Conservation (phyloP, 2,888 invertebrate genomes). For the Anarsia innoxiella region DNA sequence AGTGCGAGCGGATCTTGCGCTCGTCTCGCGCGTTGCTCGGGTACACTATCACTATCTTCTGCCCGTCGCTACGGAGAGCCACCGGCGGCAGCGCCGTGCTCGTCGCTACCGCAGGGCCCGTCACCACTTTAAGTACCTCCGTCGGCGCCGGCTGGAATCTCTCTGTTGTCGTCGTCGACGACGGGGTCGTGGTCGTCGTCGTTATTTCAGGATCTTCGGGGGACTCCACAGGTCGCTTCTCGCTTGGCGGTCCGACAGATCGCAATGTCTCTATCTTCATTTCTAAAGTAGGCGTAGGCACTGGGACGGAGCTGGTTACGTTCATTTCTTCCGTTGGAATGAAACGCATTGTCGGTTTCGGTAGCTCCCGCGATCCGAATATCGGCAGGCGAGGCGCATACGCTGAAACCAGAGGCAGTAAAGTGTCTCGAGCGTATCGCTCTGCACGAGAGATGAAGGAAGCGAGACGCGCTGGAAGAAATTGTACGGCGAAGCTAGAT, state of each 20-base stretch:
- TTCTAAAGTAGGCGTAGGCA: constrained; percentile 66
- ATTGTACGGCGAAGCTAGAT: constrained; percentile 80
- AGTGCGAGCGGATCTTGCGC: constrained; percentile 65
- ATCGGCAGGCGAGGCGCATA: constrained; percentile 84
- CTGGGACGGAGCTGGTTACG: constrained; percentile 46
- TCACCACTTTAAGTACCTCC: constrained; percentile 55
- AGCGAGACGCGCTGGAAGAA: constrained; percentile 84
- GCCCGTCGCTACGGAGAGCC: constrained; percentile 54
- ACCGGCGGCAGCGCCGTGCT: constrained; percentile 65
- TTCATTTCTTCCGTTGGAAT: constrained; percentile 74
- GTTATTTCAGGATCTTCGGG: constrained; percentile 61
- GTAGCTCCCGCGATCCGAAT: constrained; percentile 63
- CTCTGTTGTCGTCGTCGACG: constrained; percentile 38
- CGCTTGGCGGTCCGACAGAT: constrained; percentile 60
- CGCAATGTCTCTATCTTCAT: constrained; percentile 67
- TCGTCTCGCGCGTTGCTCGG: constrained; percentile 69
- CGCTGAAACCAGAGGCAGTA: constrained; percentile 84
- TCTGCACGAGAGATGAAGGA: constrained; percentile 88
- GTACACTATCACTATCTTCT: constrained; percentile 68
- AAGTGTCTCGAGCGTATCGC: constrained; percentile 84
- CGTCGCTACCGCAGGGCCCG: constrained; percentile 46
- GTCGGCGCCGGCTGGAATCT: constrained; percentile 46
- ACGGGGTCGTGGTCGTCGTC: constrained; percentile 31
- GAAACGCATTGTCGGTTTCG: constrained; percentile 74
- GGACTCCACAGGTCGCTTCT: constrained; percentile 51